These are phyloP conservation scores for Sebastes hubbsi DNA, from an alignment of 2,797 vertebrate genomes.

Conservation along the genomic window DNA sequence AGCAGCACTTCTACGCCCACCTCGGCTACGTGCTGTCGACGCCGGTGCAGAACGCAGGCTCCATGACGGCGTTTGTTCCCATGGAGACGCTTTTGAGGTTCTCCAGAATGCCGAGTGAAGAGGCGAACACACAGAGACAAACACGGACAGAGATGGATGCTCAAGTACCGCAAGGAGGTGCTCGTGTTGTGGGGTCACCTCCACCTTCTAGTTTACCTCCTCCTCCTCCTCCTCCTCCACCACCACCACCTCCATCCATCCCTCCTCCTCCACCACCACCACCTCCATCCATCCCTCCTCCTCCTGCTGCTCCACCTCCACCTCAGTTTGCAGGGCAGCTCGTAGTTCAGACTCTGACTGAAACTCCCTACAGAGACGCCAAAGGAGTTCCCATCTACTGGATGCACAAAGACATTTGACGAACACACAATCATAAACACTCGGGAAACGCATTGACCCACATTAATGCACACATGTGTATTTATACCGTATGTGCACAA, in stretches of 20 bases:
- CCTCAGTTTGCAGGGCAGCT: slow-evolving; percentile 26
- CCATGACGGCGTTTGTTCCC: slow-evolving; percentile 82
- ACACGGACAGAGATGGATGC: background rate
- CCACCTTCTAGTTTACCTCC: background rate
- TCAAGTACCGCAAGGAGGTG: background rate
- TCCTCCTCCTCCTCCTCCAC: rapidly evolving
- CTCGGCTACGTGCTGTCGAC: slow-evolving; percentile 86
- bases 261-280: slow-evolving; percentile 1
- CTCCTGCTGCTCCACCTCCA: background rate
- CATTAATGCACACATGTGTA: background rate
- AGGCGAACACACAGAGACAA: background rate
- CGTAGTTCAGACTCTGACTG: slow-evolving; percentile 73
- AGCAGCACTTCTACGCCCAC: slow-evolving; percentile 92
- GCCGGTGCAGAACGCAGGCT: slow-evolving; percentile 89
- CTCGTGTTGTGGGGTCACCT: background rate
- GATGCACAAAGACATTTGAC: slow-evolving; percentile 95
- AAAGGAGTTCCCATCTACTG: slow-evolving; percentile 91
- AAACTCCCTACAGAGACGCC: slow-evolving; percentile 86
- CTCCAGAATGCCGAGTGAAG: slow-evolving; percentile 51
- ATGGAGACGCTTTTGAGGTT: slow-evolving; percentile 84
- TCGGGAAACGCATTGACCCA: background rate
- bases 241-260: background rate
- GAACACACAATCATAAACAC: background rate
- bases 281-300: background rate
- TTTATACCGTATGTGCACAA: background rate